Conservation (phyloP, 2,113 vertebrate genomes). For the Anhinga rufa region DNA sequence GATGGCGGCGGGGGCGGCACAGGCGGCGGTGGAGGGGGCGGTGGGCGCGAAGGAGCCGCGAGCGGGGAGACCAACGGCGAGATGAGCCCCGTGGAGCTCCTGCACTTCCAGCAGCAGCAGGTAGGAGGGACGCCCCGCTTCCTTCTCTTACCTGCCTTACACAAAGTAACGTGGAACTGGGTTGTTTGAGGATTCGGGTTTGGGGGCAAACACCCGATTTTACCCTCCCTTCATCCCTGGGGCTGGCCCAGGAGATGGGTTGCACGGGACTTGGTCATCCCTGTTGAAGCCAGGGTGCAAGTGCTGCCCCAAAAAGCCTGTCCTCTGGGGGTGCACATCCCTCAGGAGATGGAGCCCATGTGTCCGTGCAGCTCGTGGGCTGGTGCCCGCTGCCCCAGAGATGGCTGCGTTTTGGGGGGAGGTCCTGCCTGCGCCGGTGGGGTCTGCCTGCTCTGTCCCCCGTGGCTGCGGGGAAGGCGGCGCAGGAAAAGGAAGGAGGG, state of each 20-base stretch:
- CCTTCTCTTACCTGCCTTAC: neutral
- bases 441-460: neutral
- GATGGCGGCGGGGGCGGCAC: slow-evolving; percentile 79
- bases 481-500: neutral
- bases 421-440: neutral
- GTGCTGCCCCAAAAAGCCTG: neutral
- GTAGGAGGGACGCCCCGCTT: slow-evolving; percentile 52
- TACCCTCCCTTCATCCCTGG: accelerated
- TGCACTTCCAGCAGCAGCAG: slow-evolving; percentile 99
- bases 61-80: slow-evolving; percentile 91
- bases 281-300: neutral
- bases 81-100: slow-evolving; percentile 92
- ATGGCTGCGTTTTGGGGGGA: neutral
- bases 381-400: neutral
- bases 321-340: neutral
- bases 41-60: slow-evolving; percentile 70
- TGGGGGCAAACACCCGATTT: accelerated
- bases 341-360: neutral
- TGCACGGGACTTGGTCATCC: accelerated
- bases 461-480: accelerated
- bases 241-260: neutral
- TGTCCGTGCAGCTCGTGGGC: accelerated
- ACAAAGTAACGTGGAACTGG: accelerated
- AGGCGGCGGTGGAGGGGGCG: neutral
- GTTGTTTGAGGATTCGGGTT: accelerated